A percentile compares a stretch with the other conserved stretches of the same genome.
phyloP scores from a whole-genome alignment of 2,113 vertebrate genomes.

The Orthonyx spaldingii region DNA sequence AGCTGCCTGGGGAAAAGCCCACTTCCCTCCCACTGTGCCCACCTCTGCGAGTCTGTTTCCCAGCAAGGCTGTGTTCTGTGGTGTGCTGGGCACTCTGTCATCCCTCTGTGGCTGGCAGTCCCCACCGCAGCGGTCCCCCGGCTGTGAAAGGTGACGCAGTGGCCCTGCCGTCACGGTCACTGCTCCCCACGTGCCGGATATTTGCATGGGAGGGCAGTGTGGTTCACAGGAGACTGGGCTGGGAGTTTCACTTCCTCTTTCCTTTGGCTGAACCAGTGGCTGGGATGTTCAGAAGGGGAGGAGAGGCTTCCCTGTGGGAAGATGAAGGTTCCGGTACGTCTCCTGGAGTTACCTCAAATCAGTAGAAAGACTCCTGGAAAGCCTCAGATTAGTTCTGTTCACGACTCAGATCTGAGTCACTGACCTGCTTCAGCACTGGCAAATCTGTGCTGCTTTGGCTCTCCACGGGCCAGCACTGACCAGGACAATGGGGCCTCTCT shows the following conservation, averaged over 20 bases:
- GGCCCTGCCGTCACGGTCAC: accelerated
- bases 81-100: accelerated
- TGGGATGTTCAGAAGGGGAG: not conserved
- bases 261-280: not conserved
- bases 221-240: not conserved
- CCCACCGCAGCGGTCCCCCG: accelerated
- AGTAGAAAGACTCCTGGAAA: not conserved
- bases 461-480: not conserved
- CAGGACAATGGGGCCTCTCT: not conserved
- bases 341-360: not conserved
- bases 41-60: not conserved
- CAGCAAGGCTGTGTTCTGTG: accelerated
- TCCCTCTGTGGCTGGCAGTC: accelerated
- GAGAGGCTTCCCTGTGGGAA: not conserved
- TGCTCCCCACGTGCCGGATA: accelerated
- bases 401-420: not conserved
- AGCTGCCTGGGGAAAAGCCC: not conserved
- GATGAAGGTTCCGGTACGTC: not conserved
- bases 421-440: not conserved
- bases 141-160: accelerated
- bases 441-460: not conserved
- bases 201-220: not conserved
- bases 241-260: slow-evolving; percentile 1
- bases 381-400: not conserved
- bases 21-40: not conserved